phyloP scores from a whole-genome alignment of 2,797 vertebrate species.

The Falco rusticolus region DNA sequence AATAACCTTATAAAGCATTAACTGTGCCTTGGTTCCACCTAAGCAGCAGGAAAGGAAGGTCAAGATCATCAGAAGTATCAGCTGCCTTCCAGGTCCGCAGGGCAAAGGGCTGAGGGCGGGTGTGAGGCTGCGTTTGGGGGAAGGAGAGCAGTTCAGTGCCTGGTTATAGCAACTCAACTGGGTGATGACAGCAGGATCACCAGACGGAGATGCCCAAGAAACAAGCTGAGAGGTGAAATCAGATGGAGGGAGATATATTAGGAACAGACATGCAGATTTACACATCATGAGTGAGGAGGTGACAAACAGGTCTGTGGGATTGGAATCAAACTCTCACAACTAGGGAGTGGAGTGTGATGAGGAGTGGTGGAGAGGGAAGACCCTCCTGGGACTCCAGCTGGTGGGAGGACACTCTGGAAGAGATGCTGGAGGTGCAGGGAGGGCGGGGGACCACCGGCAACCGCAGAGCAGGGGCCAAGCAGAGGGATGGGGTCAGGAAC shows the following conservation, averaged over 20 bases:
- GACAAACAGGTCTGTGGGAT: conserved; percentile 55
- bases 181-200: conserved; percentile 40
- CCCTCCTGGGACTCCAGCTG: conserved; percentile 1
- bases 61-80: neutral
- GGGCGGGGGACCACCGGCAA: neutral
- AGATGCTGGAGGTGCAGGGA: neutral
- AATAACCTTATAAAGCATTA: neutral
- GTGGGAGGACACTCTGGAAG: neutral
- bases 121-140: neutral
- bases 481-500: neutral
- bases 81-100: rapidly evolving
- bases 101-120: neutral
- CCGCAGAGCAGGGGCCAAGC: neutral
- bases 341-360: conserved; percentile 21
- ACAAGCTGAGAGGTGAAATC: conserved; percentile 54
- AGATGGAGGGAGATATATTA: conserved; percentile 53
- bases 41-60: neutral
- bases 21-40: neutral
- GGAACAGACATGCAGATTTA: conserved; percentile 58
- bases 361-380: conserved; percentile 37
- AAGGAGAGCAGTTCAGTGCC: neutral
- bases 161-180: conserved; percentile 27
- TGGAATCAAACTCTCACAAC: conserved; percentile 26
- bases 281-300: conserved; percentile 57
- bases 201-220: conserved; percentile 57